Conservation (phyloP, 2,113 vertebrate species). For the Castor canadensis region DNA sequence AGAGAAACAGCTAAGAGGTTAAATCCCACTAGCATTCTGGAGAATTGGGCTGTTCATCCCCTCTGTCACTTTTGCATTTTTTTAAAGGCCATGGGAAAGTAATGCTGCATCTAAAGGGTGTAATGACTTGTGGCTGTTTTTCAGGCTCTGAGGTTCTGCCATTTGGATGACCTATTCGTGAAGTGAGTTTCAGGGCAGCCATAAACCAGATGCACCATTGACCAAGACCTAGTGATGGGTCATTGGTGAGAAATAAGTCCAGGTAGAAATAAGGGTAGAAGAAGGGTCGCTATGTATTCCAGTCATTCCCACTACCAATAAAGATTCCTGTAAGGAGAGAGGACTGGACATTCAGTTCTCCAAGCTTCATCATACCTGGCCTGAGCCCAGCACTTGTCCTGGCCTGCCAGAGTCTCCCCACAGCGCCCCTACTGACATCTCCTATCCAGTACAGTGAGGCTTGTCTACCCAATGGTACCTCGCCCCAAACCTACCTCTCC, state of each 20-base stretch:
- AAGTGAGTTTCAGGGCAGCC: background rate
- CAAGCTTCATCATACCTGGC: background rate
- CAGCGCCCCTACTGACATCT: background rate
- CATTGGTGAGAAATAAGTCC: background rate
- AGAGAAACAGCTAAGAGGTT: background rate
- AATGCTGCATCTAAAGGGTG: background rate
- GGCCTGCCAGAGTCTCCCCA: background rate
- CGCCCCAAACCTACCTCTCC: background rate
- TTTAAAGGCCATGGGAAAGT: background rate
- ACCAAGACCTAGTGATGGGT: background rate
- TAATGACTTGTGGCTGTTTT: background rate
- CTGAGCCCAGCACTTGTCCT: background rate
- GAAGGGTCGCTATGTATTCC: background rate
- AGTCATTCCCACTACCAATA: no score
- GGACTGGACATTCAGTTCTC: background rate
- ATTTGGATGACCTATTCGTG: background rate
- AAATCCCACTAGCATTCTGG: background rate
- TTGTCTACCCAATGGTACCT: no score
- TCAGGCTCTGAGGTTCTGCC: background rate
- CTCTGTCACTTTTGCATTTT: background rate
- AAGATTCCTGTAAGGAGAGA: background rate
- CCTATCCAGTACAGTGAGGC: background rate
- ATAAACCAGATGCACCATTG: background rate
- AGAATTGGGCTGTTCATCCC: background rate
- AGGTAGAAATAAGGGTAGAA: background rate